These are phyloP conservation scores for Malurus melanocephalus DNA, from an alignment of 2,113 vertebrate species.

Conservation along the genomic window DNA sequence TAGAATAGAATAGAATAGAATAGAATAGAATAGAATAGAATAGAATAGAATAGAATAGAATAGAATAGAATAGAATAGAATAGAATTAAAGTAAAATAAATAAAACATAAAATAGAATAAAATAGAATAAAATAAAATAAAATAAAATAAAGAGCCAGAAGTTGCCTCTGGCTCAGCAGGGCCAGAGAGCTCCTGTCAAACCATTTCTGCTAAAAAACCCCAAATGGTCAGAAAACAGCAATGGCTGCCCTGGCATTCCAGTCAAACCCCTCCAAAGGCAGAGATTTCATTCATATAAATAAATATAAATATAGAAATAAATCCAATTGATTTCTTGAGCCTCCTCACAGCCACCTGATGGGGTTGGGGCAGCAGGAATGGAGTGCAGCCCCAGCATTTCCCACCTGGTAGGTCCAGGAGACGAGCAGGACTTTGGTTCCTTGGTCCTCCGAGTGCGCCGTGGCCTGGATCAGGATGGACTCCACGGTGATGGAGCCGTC, in stretches of 20 bases:
- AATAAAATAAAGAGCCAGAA: background rate
- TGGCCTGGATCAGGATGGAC: constrained; percentile 93
- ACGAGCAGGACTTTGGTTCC: constrained; percentile 90
- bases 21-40: too few species aligned
- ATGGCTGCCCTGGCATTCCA: background rate
- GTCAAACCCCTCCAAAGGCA: background rate
- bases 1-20: too few species aligned
- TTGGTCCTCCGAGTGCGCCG: constrained; percentile 85
- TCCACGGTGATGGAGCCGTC: constrained; percentile 94
- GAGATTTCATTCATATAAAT: too few species aligned
- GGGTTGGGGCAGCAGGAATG: background rate
- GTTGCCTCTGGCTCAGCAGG: background rate
- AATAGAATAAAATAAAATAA: too few species aligned
- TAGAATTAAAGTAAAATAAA: too few species aligned
- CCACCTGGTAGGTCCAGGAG: constrained; percentile 97
- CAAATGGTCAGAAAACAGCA: fast-evolving
- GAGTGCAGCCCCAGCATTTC: fast-evolving
- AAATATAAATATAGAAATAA: too few species aligned
- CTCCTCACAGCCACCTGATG: background rate
- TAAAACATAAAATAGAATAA: too few species aligned
- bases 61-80: too few species aligned
- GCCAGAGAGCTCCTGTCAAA: background rate
- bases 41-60: too few species aligned
- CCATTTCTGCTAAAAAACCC: background rate
- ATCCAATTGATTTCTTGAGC: too few species aligned